A percentile compares a stretch with the other conserved stretches of the same genome.
Evolutionary conservation across 2,113 vertebrate species (phyloP).

Genomic region (Empidonax alnorum): DNA sequence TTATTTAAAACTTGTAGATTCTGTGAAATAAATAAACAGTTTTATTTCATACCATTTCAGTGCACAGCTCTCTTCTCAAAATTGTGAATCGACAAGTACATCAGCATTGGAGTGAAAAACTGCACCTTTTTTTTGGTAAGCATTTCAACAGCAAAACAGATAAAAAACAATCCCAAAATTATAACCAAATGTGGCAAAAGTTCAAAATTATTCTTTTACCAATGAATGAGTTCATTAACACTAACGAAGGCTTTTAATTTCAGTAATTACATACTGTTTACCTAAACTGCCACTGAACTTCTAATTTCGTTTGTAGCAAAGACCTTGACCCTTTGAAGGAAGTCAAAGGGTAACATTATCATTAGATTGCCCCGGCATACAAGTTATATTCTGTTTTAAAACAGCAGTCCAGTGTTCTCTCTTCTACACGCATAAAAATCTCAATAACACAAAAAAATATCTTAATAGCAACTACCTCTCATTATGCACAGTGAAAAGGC

Average conservation of each 20-base stretch:
- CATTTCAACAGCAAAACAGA: neutral
- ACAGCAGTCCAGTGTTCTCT: neutral
- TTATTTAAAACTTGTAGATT: slow-evolving; percentile 6
- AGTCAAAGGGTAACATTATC: neutral
- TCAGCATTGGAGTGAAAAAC: neutral
- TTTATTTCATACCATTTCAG: neutral
- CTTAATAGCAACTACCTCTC: neutral
- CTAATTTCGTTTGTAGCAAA: neutral
- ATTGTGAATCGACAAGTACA: neutral
- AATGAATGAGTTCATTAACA: neutral
- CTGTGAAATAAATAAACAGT: slow-evolving; percentile 34
- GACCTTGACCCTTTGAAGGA: neutral
- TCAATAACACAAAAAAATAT: neutral
- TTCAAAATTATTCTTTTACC: neutral
- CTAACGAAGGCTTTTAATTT: neutral
- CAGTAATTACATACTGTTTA: neutral
- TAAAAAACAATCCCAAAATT: neutral
- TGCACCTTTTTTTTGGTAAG: neutral
- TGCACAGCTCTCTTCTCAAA: neutral
- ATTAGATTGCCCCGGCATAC: rapidly evolving
- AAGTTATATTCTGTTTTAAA: neutral
- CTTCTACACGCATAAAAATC: neutral
- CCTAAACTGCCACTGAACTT: neutral
- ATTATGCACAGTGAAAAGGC: neutral
- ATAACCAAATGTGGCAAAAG: neutral